phyloP scores from a whole-genome alignment of 1,140 invertebrate species.

The Pseudomyrmex flavicornis region DNA sequence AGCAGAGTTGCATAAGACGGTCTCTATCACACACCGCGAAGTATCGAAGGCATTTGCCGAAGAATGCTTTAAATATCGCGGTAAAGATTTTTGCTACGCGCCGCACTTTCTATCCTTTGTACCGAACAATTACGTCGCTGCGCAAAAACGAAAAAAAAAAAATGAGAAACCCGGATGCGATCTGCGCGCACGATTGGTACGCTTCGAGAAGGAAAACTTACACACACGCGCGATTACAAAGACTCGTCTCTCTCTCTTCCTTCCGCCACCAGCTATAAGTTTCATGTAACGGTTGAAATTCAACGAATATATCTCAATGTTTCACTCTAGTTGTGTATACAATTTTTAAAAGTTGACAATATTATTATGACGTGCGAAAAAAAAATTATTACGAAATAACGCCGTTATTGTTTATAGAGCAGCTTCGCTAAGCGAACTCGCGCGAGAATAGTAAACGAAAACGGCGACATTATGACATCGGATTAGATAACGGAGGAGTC shows the following conservation, averaged over 20 bases:
- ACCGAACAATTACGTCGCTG: constrained; percentile 35
- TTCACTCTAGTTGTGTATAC: background rate
- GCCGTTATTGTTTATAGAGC: background rate
- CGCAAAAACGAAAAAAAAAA: background rate
- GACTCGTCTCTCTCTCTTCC: background rate
- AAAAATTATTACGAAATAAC: background rate
- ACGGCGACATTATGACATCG: background rate
- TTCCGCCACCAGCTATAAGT: background rate
- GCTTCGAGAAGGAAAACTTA: background rate
- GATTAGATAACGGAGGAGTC: constrained; percentile 16
- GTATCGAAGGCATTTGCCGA: constrained; percentile 28
- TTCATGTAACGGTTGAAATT: background rate
- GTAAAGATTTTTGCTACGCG: constrained; percentile 40
- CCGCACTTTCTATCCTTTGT: constrained; percentile 42
- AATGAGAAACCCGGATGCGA: constrained; percentile 48
- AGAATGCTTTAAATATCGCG: constrained; percentile 55
- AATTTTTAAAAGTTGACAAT: background rate
- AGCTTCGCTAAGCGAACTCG: background rate
- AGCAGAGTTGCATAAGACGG: constrained; percentile 38
- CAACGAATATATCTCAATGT: background rate
- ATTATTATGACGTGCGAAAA: background rate
- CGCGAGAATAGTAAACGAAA: constrained; percentile 16
- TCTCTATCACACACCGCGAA: constrained; percentile 36
- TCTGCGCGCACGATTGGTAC: constrained; percentile 4
- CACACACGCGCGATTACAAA: constrained; percentile 4